A percentile compares a stretch with the other conserved stretches of the same genome.
These are phyloP conservation scores for Lomographa bimaculata DNA, from an alignment of 2,888 invertebrate species.

Conservation along the genomic window DNA sequence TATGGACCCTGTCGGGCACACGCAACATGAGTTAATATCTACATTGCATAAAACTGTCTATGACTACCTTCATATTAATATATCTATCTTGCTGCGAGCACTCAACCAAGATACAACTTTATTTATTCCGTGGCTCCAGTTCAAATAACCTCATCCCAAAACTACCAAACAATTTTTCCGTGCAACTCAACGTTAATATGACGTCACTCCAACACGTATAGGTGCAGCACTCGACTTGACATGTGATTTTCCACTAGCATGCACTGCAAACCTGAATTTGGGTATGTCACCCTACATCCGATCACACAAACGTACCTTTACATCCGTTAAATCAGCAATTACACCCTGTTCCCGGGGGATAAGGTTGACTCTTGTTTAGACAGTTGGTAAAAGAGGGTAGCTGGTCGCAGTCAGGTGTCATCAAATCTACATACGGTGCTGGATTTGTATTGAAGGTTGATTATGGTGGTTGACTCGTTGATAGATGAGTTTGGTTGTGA, in stretches of 20 bases:
- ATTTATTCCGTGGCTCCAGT: too few species aligned
- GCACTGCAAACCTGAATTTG: constrained; percentile 56
- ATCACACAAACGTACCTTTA: constrained; percentile 13
- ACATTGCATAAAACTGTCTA: too few species aligned
- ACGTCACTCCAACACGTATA: constrained; percentile 36
- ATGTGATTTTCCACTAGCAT: constrained; percentile 74
- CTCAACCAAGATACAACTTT: too few species aligned
- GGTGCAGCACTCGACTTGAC: constrained; percentile 51
- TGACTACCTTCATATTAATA: too few species aligned
- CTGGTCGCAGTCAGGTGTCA: constrained; percentile 24
- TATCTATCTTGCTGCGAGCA: too few species aligned
- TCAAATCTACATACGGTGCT: constrained; percentile 27
- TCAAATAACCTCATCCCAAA: constrained; percentile 17
- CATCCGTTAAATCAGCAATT: background rate
- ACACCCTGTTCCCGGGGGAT: constrained; percentile 5
- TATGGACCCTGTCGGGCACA: too few species aligned
- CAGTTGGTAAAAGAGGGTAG: constrained; percentile 2
- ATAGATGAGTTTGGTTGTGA: constrained; percentile 4
- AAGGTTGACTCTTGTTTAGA: constrained; percentile 19
- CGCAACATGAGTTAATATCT: too few species aligned
- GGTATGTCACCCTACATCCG: constrained; percentile 50
- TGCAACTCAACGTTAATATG: constrained; percentile 39
- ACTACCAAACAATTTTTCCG: constrained; percentile 25
- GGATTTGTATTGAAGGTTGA: constrained; percentile 29
- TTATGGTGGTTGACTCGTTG: constrained; percentile 10